A percentile compares a stretch with the other conserved stretches of the same genome.
phyloP scores from a whole-genome alignment of 2,797 vertebrate genomes.

The Betta splendens region DNA sequence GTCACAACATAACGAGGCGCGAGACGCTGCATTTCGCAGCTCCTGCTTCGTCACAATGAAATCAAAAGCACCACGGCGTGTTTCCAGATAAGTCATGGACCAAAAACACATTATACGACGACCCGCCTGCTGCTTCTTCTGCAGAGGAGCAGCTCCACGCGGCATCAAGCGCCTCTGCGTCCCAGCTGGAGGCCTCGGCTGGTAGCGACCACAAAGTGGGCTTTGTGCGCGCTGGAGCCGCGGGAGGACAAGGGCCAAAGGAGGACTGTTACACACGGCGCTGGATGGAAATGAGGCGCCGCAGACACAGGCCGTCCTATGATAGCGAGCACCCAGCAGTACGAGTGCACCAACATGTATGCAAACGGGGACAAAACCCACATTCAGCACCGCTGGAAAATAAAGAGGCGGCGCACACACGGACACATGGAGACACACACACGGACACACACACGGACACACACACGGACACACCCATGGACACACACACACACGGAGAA shows the following conservation, averaged over 20 bases:
- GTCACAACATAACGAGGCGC: constrained; percentile 26
- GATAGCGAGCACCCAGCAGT: constrained; percentile 46
- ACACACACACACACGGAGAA: too few relatives aligned
- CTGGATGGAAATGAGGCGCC: constrained; percentile 71
- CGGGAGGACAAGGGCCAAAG: constrained; percentile 55
- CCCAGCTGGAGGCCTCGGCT: constrained; percentile 66
- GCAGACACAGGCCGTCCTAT: constrained; percentile 15
- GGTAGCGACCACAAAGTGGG: constrained; percentile 71
- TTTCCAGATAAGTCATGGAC: too few relatives aligned
- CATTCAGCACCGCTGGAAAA: constrained; percentile 32
- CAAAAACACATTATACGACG: too few relatives aligned
- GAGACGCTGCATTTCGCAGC: constrained; percentile 3
- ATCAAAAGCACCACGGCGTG: neutral
- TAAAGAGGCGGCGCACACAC: too few relatives aligned
- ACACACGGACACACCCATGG: too few relatives aligned
- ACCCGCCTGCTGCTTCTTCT: neutral
- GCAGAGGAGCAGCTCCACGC: constrained; percentile 28
- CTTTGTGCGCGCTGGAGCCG: constrained; percentile 66
- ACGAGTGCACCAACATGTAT: constrained; percentile 15
- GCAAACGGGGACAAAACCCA: constrained; percentile 38
- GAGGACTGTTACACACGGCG: constrained; percentile 61
- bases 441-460: too few relatives aligned
- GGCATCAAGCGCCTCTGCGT: constrained; percentile 20
- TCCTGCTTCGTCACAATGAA: neutral
- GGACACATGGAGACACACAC: too few relatives aligned